Base-by-base conservation (phyloP, 2,888 invertebrate species). In the Allacma fusca region DNA sequence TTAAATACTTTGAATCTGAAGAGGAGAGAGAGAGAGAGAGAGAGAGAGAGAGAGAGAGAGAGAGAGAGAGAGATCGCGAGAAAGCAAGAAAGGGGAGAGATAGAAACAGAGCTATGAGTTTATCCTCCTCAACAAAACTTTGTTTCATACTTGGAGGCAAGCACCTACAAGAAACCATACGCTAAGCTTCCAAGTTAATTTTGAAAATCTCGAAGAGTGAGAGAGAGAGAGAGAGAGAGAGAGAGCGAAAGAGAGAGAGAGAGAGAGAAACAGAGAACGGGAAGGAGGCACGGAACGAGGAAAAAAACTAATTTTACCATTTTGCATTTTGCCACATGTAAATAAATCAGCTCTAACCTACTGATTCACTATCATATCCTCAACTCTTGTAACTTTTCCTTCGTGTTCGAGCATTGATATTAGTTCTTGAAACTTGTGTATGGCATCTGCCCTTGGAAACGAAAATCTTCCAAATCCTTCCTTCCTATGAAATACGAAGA, bases 11-110 rank as follows among this genome's bases (percentile, higher is more conserved):
- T 5, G 62, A 62, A 62, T 62, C 62, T 26, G 62, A 62, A 62
- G 62, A 21, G n/a, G 23, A 62, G 59, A 59, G n/a, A n/a, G 19
- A 59, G 59, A 59, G 5, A 23, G 19, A 23, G 23, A 13, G n/a
- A 12, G 19, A 5, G 40, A 69, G 28, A 70, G 40, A 76, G 62
- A 62, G 34, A 29, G 59, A 70, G 59, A 59, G 59, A n/a, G 68
- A 70, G 76, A 5, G 50, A 50, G 19, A 19, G 50, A 50, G 50
- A 19, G 50, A 50, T 5, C 2, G 50, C 16, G 50, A 50, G 50
- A 2, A 50, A 50, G 34, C 4, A 34, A 34, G 34, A 34, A 9
- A 34, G 34, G 9, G 34, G 9, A 7, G 5, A 34, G 34, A 34
- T 34, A 34, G 34, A 34, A 9, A 34, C 9, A 34, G 34, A 34